Percentiles rank a stretch among this genome's conserved stretches.
Conservation (phyloP, 2,888 invertebrate species). For the Plagodis pulveraria region DNA sequence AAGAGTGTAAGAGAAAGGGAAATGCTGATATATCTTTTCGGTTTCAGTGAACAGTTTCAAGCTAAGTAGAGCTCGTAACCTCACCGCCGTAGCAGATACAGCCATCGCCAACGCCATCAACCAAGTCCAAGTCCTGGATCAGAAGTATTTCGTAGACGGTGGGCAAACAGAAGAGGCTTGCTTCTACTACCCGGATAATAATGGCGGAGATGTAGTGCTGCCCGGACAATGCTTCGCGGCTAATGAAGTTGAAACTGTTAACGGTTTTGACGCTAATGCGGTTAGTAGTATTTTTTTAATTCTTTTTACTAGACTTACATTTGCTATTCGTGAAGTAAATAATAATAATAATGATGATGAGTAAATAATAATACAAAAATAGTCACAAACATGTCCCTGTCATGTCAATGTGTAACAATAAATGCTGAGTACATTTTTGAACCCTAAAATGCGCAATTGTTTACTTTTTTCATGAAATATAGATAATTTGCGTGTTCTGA, state of each 20-base stretch:
- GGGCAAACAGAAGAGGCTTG: constrained; percentile 61
- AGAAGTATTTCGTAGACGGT: constrained; percentile 57
- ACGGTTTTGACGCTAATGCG: constrained; percentile 48
- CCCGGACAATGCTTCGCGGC: constrained; percentile 59
- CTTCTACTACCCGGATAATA: constrained; percentile 71
- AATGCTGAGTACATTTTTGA: too few species aligned
- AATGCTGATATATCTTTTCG: not conserved
- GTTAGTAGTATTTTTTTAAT: constrained; percentile 38
- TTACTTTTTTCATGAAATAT: too few species aligned
- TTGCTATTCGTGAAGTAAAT: too few species aligned
- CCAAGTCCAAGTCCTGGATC: constrained; percentile 55
- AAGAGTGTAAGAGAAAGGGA: not conserved
- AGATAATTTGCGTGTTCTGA: too few species aligned
- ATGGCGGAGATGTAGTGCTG: constrained; percentile 65
- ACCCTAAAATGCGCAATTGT: too few species aligned
- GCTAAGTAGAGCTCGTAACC: constrained; percentile 51
- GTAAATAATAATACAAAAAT: too few species aligned
- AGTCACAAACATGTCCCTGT: too few species aligned
- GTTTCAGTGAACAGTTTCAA: constrained; percentile 67
- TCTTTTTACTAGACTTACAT: not conserved
- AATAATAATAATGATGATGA: too few species aligned
- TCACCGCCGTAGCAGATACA: constrained; percentile 40
- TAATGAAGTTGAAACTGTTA: constrained; percentile 45
- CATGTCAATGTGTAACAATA: too few species aligned
- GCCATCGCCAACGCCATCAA: constrained; percentile 50